A percentile compares a stretch with the other conserved stretches of the same genome.
These are phyloP conservation scores for Julus scandinavius DNA, from an alignment of 2,888 invertebrate species.

Conservation along the genomic window DNA sequence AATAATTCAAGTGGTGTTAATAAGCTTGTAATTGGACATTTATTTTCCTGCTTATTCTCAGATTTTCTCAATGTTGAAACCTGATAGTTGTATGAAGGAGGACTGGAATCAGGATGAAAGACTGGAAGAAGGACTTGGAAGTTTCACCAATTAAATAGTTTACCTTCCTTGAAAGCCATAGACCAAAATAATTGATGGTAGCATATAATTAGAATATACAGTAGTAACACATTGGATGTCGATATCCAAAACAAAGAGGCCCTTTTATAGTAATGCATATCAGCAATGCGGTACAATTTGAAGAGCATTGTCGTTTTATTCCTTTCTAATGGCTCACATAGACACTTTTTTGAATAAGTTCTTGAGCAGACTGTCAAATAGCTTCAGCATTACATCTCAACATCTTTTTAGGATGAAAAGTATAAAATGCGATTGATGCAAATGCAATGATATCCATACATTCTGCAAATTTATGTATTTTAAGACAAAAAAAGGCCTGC, in stretches of 20 bases:
- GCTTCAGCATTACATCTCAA: slow-evolving; percentile 14
- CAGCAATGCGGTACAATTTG: not conserved
- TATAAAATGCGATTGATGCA: slow-evolving; percentile 16
- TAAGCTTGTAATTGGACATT: not conserved
- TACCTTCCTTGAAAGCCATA: too few relatives aligned
- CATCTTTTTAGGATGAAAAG: not conserved
- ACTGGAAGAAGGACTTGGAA: too few relatives aligned
- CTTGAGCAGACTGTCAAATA: slow-evolving; percentile 26
- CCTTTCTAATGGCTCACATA: not conserved
- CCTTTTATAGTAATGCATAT: not conserved
- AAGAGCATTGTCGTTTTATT: slow-evolving; percentile 21
- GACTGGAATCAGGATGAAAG: too few relatives aligned
- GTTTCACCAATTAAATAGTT: too few relatives aligned
- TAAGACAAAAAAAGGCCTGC: not conserved
- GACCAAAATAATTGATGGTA: too few relatives aligned
- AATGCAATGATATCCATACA: not conserved
- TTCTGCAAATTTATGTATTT: not conserved
- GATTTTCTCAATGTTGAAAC: not conserved
- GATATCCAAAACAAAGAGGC: not conserved
- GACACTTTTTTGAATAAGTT: not conserved
- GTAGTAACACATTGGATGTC: too few relatives aligned
- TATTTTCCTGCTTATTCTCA: not conserved
- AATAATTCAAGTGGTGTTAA: slow-evolving; percentile 3
- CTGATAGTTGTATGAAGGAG: not conserved
- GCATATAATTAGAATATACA: too few relatives aligned